These are phyloP conservation scores for Dryomyza anilis DNA, from an alignment of 2,888 invertebrate species.

Conservation along the genomic window DNA sequence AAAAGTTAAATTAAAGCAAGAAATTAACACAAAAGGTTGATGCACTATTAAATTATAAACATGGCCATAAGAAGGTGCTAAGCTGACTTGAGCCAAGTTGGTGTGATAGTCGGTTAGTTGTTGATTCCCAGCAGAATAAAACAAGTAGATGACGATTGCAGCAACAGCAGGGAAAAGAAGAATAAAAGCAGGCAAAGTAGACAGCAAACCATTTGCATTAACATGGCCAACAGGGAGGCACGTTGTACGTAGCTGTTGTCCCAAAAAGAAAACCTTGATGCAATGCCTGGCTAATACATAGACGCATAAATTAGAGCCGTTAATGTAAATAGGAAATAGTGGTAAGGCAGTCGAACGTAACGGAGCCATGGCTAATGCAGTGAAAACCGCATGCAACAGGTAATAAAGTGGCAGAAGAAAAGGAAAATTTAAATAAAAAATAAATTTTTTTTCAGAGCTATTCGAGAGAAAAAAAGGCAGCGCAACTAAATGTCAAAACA, in stretches of 20 bases:
- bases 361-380: not conserved
- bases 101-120: too few relatives aligned
- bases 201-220: too few relatives aligned
- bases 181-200: not conserved
- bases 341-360: constrained; percentile 5
- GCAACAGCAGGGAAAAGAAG: not conserved
- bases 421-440: too few relatives aligned
- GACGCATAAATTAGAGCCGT: constrained; percentile 12
- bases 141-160: not conserved
- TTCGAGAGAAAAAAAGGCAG: too few relatives aligned
- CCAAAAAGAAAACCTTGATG: not conserved
- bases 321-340: constrained; percentile 17
- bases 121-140: not conserved
- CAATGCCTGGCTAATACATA: not conserved
- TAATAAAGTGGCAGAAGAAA: not conserved
- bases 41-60: constrained; percentile 11
- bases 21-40: constrained; percentile 13
- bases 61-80: constrained; percentile 16
- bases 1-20: not conserved
- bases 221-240: too few relatives aligned
- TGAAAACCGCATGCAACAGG: constrained; percentile 2
- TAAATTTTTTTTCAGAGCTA: too few relatives aligned
- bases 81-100: not conserved
- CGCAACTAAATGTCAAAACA: too few relatives aligned
- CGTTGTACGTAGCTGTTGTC: too few relatives aligned